A percentile compares a stretch with the other conserved stretches of the same genome.
Conservation (phyloP, 2,113 vertebrate genomes). For the Pygathrix nemaeus region DNA sequence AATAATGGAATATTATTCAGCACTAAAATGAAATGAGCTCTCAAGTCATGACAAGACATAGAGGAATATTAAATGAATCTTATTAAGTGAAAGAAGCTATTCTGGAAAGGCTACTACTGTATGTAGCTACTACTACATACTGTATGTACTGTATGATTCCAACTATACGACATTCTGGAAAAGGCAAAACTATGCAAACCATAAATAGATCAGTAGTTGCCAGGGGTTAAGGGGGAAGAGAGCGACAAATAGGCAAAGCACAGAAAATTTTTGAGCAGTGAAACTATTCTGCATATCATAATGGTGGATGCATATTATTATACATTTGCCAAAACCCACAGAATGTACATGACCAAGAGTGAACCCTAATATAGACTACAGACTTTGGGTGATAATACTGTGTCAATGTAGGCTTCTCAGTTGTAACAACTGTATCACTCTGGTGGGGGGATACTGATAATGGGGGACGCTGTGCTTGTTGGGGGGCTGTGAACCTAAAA, state of each 20-base stretch:
- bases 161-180: background rate
- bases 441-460: background rate
- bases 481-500: background rate
- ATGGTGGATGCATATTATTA: background rate
- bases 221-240: background rate
- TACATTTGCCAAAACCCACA: background rate
- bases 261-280: background rate
- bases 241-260: background rate
- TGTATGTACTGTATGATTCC: background rate
- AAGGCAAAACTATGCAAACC: background rate
- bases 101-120: background rate
- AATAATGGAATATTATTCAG: background rate
- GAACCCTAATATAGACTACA: background rate
- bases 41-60: background rate
- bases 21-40: background rate
- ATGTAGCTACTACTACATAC: too few relatives aligned
- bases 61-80: background rate
- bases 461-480: background rate
- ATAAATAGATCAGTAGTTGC: background rate
- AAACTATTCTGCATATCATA: background rate
- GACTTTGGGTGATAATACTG: background rate
- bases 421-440: background rate
- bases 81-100: background rate
- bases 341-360: background rate
- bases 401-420: fast-evolving